Conservation (phyloP, 2,113 vertebrate species). For the Phaethornis superciliosus region DNA sequence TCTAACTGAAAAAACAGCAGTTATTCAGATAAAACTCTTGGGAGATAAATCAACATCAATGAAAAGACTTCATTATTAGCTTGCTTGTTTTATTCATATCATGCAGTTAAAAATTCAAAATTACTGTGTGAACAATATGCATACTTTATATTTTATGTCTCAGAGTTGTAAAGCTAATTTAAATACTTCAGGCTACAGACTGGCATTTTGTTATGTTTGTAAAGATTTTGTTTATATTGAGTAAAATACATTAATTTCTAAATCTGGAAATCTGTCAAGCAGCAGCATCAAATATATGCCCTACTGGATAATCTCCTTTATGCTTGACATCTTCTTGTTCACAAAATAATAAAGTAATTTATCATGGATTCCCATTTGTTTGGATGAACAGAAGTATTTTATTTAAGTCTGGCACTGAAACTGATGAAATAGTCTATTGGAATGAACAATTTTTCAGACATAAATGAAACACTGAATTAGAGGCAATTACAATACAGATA, state of each 20-base stretch:
- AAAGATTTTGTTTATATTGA: background rate
- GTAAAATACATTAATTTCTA: background rate
- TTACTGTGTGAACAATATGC: background rate
- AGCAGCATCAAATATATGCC: background rate
- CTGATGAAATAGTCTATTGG: background rate
- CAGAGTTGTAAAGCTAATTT: background rate
- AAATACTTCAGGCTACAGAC: background rate
- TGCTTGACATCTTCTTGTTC: background rate
- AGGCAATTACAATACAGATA: conserved; percentile 1
- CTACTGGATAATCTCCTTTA: background rate
- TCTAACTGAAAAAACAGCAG: background rate
- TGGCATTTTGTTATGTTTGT: background rate
- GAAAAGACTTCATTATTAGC: background rate
- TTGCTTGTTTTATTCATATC: background rate
- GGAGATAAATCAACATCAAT: background rate
- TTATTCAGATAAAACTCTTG: background rate
- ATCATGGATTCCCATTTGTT: background rate
- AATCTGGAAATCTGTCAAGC: background rate
- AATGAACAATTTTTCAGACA: background rate
- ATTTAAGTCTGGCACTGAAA: background rate
- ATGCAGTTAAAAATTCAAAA: background rate
- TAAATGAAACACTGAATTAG: background rate
- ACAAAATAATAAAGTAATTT: background rate
- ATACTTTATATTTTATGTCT: background rate
- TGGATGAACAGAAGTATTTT: background rate